phyloP scores from a whole-genome alignment of 2,888 invertebrate species.

The Xestia rhomboidea region DNA sequence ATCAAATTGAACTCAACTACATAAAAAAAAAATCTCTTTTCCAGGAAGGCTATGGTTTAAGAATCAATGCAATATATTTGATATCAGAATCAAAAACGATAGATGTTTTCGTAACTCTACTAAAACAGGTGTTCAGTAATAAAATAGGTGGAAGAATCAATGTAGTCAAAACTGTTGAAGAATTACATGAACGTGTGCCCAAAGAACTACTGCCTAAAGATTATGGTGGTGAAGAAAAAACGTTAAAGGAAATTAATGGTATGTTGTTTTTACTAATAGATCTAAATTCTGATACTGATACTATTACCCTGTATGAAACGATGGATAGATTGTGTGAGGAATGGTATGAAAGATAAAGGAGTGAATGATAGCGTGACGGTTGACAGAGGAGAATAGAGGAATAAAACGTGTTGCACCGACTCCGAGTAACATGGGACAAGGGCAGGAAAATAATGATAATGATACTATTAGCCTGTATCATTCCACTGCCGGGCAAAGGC shows the following conservation, averaged over 20 bases:
- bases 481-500: no score
- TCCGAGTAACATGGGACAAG: no score
- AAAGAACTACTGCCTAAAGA: constrained; percentile 56
- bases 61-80: constrained; percentile 52
- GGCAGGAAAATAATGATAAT: no score
- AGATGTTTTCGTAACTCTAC: constrained; percentile 33
- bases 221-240: constrained; percentile 49
- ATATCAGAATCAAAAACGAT: constrained; percentile 57
- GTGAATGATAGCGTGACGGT: no score
- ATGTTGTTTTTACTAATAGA: background rate
- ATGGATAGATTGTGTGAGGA: no score
- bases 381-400: no score
- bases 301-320: no score
- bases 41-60: constrained; percentile 58
- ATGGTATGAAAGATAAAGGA: no score
- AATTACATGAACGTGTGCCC: constrained; percentile 43
- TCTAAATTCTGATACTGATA: background rate
- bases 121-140: constrained; percentile 52
- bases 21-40: constrained; percentile 8
- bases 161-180: constrained; percentile 44
- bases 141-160: constrained; percentile 52
- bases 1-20: background rate
- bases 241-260: constrained; percentile 39
- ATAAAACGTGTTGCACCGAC: no score
- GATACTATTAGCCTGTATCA: no score